Base-by-base conservation (phyloP, 2,797 vertebrate genomes). In the Leptoclinus maculatus region DNA sequence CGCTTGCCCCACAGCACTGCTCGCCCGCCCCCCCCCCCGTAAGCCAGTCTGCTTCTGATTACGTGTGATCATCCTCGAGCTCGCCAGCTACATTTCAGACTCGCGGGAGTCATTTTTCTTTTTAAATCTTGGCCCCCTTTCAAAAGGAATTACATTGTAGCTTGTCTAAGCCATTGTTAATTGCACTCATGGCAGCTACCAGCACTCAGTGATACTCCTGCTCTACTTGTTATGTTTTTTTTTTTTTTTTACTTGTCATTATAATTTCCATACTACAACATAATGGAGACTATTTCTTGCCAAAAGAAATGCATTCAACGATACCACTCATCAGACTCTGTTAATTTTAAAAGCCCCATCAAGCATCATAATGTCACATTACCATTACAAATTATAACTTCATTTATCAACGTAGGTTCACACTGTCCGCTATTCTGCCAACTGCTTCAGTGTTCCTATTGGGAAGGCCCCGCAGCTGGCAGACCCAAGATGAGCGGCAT, bases 11-110 rank as follows among this genome's bases (percentile, higher is more conserved):
- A 74, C 71, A 60, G 79, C 78, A 34, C 82, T 12, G 53, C 25
- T 27, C 51, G 70, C 82, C 76, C 78, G 57, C 82, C 84, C 82
- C 83, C 27, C 80, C 83, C 83, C 86, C 80, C 12, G 16, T 6
- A 38, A 81, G 71, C 47, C 85, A 82, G 87, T 93, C 92, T 95
- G 94, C 84, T 95, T 91, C 80, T 94, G 91, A 94, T 95, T 94
- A 94, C 91, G 89, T 91, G 88, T 71, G 93, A 93, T 92, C 91
- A 92, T 93, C 92, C 83, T 83, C 71, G 8, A 84, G 85, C 82
- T 83, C 88, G 90, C 91, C 92, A 94, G 89, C 83, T 89, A 87
- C 78, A 71, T 89, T 92, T 92, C 87, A 93, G 87, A 86, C 90
- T 91, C 83, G 76, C 39, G 84, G 84, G 87, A 89, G 79, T 74